phyloP scores from a whole-genome alignment of 2,888 invertebrate genomes.

The Oscheius sp. region DNA sequence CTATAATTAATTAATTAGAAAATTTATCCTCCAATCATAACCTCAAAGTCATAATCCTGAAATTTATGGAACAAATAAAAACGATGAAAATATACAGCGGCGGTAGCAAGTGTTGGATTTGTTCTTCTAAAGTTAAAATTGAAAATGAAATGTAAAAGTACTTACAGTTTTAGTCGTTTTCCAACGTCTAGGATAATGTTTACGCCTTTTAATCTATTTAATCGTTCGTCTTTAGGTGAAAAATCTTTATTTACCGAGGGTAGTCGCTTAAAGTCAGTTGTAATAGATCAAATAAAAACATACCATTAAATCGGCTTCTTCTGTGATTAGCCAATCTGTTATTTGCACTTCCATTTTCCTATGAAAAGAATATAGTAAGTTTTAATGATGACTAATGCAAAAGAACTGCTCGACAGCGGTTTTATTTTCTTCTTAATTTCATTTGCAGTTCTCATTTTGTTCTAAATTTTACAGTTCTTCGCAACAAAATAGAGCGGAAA shows the following conservation, averaged over 20 bases:
- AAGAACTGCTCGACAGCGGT: too few relatives aligned
- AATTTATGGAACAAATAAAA: conserved; percentile 99
- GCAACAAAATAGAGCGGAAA: too few relatives aligned
- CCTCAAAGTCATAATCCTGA: conserved; percentile 91
- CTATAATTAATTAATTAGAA: conserved; percentile 70
- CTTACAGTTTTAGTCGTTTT: conserved; percentile 74
- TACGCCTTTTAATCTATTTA: conserved; percentile 93
- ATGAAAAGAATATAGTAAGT: too few relatives aligned
- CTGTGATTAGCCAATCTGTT: neutral
- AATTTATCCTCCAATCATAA: too few relatives aligned
- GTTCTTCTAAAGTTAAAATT: conserved; percentile 72
- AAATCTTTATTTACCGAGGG: conserved; percentile 76
- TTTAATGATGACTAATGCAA: too few relatives aligned
- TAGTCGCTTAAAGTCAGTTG: conserved; percentile 27
- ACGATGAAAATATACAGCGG: conserved; percentile 96
- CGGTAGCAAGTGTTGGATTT: conserved; percentile 92
- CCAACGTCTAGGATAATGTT: conserved; percentile 94
- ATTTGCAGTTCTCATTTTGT: too few relatives aligned
- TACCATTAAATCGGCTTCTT: neutral
- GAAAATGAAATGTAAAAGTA: neutral
- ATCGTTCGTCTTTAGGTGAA: conserved; percentile 85
- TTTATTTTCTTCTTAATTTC: too few relatives aligned
- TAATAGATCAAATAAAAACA: neutral
- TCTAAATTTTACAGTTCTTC: too few relatives aligned
- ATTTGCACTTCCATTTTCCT: neutral